A percentile compares a stretch with the other conserved stretches of the same genome.
phyloP scores from a whole-genome alignment of 2,888 invertebrate genomes.

The Netelia virgata region DNA sequence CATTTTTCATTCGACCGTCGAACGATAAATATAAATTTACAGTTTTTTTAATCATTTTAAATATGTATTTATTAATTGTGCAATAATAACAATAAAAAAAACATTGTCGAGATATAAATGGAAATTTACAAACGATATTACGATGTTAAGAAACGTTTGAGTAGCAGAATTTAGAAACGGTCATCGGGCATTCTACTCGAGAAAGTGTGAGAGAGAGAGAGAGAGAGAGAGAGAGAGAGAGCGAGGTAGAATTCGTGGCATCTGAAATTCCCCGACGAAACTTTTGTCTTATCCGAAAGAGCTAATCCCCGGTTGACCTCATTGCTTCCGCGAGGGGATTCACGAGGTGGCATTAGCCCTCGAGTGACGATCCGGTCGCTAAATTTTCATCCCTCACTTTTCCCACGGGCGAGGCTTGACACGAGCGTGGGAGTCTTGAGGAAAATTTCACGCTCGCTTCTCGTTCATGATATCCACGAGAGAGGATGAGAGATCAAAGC shows the following conservation, averaged over 20 bases:
- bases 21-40: too few relatives aligned
- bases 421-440: not conserved
- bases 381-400: slow-evolving; percentile 12
- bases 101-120: too few relatives aligned
- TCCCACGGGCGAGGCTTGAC: slow-evolving; percentile 8
- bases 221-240: too few relatives aligned
- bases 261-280: slow-evolving; percentile 9
- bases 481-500: not conserved
- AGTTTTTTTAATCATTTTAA: too few relatives aligned
- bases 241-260: not conserved
- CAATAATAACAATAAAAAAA: too few relatives aligned
- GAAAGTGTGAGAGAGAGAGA: too few relatives aligned
- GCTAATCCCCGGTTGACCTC: slow-evolving; percentile 15
- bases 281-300: slow-evolving; percentile 25
- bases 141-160: too few relatives aligned
- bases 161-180: not conserved
- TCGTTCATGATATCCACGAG: slow-evolving; percentile 5
- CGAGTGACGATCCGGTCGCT: slow-evolving; percentile 23
- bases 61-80: too few relatives aligned
- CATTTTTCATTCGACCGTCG: too few relatives aligned
- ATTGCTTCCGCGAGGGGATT: slow-evolving; percentile 6
- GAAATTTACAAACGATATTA: too few relatives aligned
- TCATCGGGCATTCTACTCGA: not conserved
- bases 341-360: not conserved
- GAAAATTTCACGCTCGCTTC: slow-evolving; percentile 17